A percentile compares a stretch with the other conserved stretches of the same genome.
phyloP scores from a whole-genome alignment of 2,797 vertebrate species.

The Falco columbarius region DNA sequence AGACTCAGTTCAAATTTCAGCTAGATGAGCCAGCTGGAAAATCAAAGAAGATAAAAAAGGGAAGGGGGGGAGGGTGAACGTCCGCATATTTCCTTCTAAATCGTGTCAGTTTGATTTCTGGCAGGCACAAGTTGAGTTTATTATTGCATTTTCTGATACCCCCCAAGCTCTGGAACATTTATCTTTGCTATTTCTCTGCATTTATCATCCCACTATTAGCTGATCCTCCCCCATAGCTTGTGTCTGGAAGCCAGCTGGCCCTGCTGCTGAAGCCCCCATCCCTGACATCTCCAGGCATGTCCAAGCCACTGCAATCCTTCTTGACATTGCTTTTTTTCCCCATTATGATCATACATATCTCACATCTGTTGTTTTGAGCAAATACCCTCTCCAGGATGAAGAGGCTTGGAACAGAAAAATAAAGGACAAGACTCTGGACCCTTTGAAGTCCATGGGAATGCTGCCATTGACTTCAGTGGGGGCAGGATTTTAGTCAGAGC shows the following conservation, averaged over 20 bases:
- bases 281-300: neutral
- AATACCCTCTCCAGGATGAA: neutral
- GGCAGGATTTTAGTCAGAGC: neutral
- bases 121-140: neutral
- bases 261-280: neutral
- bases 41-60: neutral
- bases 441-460: neutral
- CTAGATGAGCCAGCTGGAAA: constrained; percentile 4
- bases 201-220: neutral
- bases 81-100: neutral
- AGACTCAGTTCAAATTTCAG: neutral
- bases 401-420: neutral
- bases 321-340: neutral
- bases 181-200: neutral
- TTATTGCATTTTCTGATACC: neutral
- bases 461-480: neutral
- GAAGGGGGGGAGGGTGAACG: neutral
- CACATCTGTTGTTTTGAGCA: neutral
- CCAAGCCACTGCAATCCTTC: neutral
- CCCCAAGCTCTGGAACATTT: neutral
- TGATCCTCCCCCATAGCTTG: neutral
- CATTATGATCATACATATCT: neutral
- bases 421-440: neutral
- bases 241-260: neutral
- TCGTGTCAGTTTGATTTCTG: neutral